Conservation (phyloP, 2,888 invertebrate species). For the Hydroisotoma schaefferi region DNA sequence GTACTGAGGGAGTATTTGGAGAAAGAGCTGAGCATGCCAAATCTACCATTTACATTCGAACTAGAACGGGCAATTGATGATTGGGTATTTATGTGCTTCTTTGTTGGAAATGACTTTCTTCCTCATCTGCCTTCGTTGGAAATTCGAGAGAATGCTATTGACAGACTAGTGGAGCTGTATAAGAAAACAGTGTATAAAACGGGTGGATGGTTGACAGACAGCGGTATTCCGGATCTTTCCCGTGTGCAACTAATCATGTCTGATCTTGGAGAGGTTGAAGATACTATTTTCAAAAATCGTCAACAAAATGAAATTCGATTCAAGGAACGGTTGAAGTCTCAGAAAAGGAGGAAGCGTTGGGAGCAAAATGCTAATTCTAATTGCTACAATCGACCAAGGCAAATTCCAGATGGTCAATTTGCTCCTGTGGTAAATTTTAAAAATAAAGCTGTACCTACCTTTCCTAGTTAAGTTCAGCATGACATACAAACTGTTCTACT, state of each 20-base stretch:
- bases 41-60: conserved; percentile 88
- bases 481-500: not conserved
- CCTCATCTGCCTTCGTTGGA: conserved; percentile 97
- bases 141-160: conserved; percentile 95
- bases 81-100: conserved; percentile 98
- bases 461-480: not conserved
- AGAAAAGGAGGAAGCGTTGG: conserved; percentile 61
- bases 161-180: conserved; percentile 85
- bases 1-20: conserved; percentile 91
- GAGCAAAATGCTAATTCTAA: conserved; percentile 54
- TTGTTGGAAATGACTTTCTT: conserved; percentile 97
- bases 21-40: conserved; percentile 82
- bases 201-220: conserved; percentile 83
- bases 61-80: conserved; percentile 95
- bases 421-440: conserved; percentile 63
- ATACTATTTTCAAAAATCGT: conserved; percentile 92
- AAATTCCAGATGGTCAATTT: conserved; percentile 71
- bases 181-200: conserved; percentile 92
- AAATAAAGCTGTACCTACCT: not conserved
- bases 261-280: conserved; percentile 89
- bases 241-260: conserved; percentile 92
- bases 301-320: conserved; percentile 82
- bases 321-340: conserved; percentile 67
- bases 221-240: conserved; percentile 84
- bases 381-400: conserved; percentile 61